Evolutionary conservation across 2,888 invertebrate species (phyloP).

Genomic region (Callyntrura sp.): DNA sequence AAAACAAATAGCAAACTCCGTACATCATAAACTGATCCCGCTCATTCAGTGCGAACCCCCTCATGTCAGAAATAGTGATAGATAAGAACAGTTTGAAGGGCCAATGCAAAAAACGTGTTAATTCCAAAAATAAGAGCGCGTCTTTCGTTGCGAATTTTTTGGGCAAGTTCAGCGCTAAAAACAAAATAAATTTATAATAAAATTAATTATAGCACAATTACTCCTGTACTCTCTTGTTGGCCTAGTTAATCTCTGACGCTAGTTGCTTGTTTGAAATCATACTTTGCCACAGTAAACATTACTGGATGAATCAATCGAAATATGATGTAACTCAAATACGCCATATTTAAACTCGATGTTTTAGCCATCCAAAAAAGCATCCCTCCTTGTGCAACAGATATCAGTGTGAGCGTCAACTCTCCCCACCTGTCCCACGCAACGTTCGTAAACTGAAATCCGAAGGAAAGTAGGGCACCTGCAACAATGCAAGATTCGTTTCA

Average conservation of each 20-base stretch:
- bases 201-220: no score
- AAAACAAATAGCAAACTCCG: slow-evolving; percentile 65
- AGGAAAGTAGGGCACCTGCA: slow-evolving; percentile 66
- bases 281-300: slow-evolving; percentile 78
- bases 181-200: not conserved
- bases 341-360: slow-evolving; percentile 64
- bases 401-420: slow-evolving; percentile 57
- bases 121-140: slow-evolving; percentile 96
- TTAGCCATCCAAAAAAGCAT: slow-evolving; percentile 75
- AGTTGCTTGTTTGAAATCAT: slow-evolving; percentile 3
- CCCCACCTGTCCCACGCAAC: slow-evolving; percentile 74
- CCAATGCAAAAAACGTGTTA: slow-evolving; percentile 93
- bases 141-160: slow-evolving; percentile 92
- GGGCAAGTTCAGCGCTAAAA: slow-evolving; percentile 93
- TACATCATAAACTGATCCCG: slow-evolving; percentile 87
- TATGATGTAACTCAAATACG: slow-evolving; percentile 73
- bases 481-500: not conserved
- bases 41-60: slow-evolving; percentile 85
- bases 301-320: slow-evolving; percentile 79
- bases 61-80: slow-evolving; percentile 87
- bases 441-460: slow-evolving; percentile 68
- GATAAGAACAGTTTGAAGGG: slow-evolving; percentile 93
- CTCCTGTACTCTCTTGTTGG: no score
- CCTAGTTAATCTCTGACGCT: not conserved
- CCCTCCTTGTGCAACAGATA: slow-evolving; percentile 70